Evolutionary conservation across 2,797 vertebrate genomes (phyloP).

Genomic region (Pyrocephalus nanus): DNA sequence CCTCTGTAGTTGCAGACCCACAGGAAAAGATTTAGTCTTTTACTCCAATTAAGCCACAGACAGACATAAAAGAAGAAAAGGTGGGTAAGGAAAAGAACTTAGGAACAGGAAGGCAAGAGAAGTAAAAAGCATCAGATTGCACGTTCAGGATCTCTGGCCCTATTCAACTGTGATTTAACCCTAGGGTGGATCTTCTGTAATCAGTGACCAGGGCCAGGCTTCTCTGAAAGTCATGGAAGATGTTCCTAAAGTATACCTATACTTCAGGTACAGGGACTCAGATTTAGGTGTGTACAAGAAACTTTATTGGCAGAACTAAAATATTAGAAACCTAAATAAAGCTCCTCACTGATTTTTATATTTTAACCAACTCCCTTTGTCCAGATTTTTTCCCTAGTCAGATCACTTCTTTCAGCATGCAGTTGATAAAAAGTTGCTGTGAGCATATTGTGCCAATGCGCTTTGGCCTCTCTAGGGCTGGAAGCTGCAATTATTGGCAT

Average conservation of each 20-base stretch:
- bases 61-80: background rate
- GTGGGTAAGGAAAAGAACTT: background rate
- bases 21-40: background rate
- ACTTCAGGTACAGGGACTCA: background rate
- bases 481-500: background rate
- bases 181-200: background rate
- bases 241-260: background rate
- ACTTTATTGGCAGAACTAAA: background rate
- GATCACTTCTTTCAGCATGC: background rate
- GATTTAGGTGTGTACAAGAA: background rate
- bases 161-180: background rate
- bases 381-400: background rate
- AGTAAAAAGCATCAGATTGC: background rate
- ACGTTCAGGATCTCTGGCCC: background rate
- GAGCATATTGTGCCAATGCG: background rate
- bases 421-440: background rate
- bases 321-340: background rate
- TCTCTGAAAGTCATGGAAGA: background rate
- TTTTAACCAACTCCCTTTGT: background rate
- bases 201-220: background rate
- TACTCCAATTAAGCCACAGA: conserved; percentile 2
- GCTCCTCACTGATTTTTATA: background rate
- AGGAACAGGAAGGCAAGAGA: background rate
- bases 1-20: background rate
- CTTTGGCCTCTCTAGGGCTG: background rate